These are phyloP conservation scores for Gulo gulo DNA, from an alignment of 2,113 vertebrate genomes.

Conservation along the genomic window DNA sequence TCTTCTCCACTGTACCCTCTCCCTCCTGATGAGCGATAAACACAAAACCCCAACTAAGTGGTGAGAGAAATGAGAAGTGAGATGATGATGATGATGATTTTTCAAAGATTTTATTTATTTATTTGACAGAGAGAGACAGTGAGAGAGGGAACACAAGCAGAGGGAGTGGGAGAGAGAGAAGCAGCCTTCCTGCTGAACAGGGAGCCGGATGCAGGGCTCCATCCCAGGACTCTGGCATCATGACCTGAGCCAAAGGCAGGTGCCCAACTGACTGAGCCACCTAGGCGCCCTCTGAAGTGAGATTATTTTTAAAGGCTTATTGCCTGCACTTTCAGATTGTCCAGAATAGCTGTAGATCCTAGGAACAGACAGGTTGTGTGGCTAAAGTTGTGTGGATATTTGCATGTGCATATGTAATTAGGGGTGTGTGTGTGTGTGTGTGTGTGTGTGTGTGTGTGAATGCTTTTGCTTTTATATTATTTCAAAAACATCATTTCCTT, in stretches of 20 bases:
- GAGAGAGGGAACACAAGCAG: too few species aligned
- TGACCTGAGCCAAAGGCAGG: too few species aligned
- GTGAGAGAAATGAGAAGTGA: slow-evolving; percentile 1
- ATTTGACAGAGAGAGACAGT: too few species aligned
- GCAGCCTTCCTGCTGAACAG: too few species aligned
- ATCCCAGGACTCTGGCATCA: too few species aligned
- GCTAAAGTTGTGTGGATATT: not conserved
- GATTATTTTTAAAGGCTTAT: not conserved
- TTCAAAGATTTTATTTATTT: not conserved
- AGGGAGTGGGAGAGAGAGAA: too few species aligned
- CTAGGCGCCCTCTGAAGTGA: not conserved
- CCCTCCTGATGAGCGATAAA: not conserved
- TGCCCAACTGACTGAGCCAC: too few species aligned
- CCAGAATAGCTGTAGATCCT: not conserved
- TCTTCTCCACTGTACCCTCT: not conserved
- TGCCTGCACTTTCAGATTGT: not conserved
- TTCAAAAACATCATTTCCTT: not conserved
- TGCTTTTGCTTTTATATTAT: slow-evolving; percentile 15
- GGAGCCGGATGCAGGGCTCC: too few species aligned
- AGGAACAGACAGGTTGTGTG: not conserved
- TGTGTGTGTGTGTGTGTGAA: too few species aligned
- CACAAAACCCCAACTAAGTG: not conserved
- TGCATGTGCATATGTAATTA: not conserved
- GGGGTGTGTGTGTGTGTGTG: too few species aligned
- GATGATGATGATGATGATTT: not conserved